phyloP scores from a whole-genome alignment of 2,797 vertebrate genomes.

The Mormyrops boulengeri region DNA sequence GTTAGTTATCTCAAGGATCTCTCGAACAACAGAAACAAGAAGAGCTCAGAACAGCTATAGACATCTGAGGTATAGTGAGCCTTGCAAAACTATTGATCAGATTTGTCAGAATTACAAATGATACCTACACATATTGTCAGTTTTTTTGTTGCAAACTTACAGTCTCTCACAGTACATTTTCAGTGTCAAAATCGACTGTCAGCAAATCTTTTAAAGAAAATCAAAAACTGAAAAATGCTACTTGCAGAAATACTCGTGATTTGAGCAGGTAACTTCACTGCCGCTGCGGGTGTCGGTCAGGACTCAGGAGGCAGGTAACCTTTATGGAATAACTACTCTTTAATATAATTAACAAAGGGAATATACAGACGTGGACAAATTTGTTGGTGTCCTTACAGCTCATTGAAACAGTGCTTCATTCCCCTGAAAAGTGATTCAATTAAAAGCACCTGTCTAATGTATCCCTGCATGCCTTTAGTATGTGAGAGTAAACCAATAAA shows the following conservation, averaged over 20 bases:
- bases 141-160: not conserved
- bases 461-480: not conserved
- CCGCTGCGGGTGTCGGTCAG: not conserved
- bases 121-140: not conserved
- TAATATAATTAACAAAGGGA: not conserved
- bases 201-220: not conserved
- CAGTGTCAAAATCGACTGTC: not conserved
- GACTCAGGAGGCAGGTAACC: not conserved
- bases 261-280: not conserved
- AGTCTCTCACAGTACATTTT: not conserved
- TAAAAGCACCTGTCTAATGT: not conserved
- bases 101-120: not conserved
- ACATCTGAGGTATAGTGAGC: not conserved
- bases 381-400: not conserved
- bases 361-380: not conserved
- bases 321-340: not conserved
- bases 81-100: not conserved
- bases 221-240: not conserved
- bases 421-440: too few species aligned
- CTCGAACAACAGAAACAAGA: not conserved
- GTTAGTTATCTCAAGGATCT: not conserved
- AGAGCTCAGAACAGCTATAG: not conserved
- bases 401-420: not conserved
- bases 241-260: not conserved
- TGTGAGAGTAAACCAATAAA: not conserved